Base-by-base conservation (phyloP, 1,140 invertebrate species). In the Luehdorfia chinensis region DNA sequence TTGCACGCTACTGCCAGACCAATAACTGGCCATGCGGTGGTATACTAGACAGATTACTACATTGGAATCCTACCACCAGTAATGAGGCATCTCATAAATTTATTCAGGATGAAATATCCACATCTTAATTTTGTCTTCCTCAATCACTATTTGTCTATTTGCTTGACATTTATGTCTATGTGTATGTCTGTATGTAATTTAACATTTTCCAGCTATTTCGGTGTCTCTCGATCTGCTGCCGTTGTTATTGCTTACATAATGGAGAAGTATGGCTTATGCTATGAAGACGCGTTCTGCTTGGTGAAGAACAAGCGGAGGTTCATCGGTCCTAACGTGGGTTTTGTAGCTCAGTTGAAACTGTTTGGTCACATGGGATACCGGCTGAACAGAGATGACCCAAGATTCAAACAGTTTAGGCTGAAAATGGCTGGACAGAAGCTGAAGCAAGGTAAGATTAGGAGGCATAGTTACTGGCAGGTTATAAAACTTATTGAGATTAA, bases 211-310 rank as follows among this genome's bases (percentile, higher is more conserved):
- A 92, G 92, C 80, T 94, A 95, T 65, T 95, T 92, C 69, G 95
- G 95, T 11, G 91, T 96, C n/a, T 96, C 95, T 1, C 87, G 95
- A 47, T 96, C 94, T 61, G 93, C 94, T 0, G 92, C 94, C 0
- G 87, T 96, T 1, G 92, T 96, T 0, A 93, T 96, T 52, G 94
- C 93, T 4, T 96, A 93, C 68, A 77, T 95, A 4, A 96, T 97
- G 95, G 92, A 94, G 64, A 95, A 95, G 58, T 90, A 94, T 67
- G 72, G 90, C 2, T 85, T 95, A 44, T 90, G 89, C 27, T 94
- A 93, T 53, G 75, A 89, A 47, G 90, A 93, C 37, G 94, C 95
- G 0, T 92, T 93, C 56, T 88, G 92, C 8, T 68, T 89, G 34
- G 91, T 93, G 0, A 91, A 91, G 68, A 65, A 84, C 23, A 93